Evolutionary conservation across 2,113 vertebrate species (phyloP).

Genomic region (Tragelaphus buxtoni): DNA sequence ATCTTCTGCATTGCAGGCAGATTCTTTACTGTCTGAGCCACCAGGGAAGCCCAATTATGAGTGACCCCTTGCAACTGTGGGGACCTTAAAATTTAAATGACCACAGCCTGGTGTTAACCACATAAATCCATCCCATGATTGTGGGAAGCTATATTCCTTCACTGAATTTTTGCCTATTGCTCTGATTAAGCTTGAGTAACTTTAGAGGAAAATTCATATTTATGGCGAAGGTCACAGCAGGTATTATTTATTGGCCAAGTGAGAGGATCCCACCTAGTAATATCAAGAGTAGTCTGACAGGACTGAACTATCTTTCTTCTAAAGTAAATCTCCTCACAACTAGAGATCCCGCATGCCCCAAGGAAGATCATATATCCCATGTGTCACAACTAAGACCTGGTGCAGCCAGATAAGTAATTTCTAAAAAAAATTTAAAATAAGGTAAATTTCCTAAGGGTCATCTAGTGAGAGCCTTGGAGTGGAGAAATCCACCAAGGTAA

Average conservation of each 20-base stretch:
- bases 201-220: not conserved
- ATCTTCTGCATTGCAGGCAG: not conserved
- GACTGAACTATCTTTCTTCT: not conserved
- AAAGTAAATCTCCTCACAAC: not conserved
- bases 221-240: not conserved
- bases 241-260: not conserved
- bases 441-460: not conserved
- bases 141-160: not conserved
- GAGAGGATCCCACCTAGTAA: not conserved
- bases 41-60: not conserved
- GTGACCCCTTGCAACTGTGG: not conserved
- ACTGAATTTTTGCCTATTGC: not conserved
- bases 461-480: not conserved
- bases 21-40: not conserved
- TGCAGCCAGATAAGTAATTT: not conserved
- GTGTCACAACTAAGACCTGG: not conserved
- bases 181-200: not conserved
- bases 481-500: not conserved
- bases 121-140: not conserved
- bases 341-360: not conserved
- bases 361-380: not conserved
- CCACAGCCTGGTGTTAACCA: not conserved
- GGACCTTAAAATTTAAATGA: not conserved
- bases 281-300: not conserved
- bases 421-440: not conserved